Conservation (phyloP, 2,797 vertebrate genomes). For the Lagorchestes hirsutus region DNA sequence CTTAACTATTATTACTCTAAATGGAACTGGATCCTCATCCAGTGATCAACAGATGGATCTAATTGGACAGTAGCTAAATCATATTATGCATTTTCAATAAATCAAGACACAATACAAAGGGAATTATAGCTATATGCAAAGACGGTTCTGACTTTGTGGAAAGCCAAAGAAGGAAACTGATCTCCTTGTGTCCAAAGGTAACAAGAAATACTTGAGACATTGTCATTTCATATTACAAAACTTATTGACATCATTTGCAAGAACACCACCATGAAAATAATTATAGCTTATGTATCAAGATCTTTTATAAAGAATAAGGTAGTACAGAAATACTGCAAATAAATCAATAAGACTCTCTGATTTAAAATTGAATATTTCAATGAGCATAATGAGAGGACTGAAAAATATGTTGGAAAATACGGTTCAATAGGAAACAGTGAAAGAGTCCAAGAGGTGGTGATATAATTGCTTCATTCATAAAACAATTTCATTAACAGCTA, state of each 20-base stretch:
- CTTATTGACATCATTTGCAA: neutral
- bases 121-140: neutral
- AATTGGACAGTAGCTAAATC: neutral
- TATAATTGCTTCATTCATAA: neutral
- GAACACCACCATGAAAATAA: too few species aligned
- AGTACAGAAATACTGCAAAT: too few species aligned
- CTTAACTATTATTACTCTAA: neutral
- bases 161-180: neutral
- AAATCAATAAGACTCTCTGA: neutral
- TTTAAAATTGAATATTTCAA: too few species aligned
- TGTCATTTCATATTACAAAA: neutral
- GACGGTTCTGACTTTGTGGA: neutral
- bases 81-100: neutral
- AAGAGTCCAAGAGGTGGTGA: neutral
- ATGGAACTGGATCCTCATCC: neutral
- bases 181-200: neutral
- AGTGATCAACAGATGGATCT: neutral
- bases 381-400: neutral
- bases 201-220: neutral
- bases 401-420: neutral
- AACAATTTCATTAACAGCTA: neutral
- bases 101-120: neutral
- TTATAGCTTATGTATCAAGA: too few species aligned
- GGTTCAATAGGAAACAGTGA: neutral
- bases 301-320: too few species aligned